Conservation (phyloP, 2,888 invertebrate genomes). For the Mimas tiliae region DNA sequence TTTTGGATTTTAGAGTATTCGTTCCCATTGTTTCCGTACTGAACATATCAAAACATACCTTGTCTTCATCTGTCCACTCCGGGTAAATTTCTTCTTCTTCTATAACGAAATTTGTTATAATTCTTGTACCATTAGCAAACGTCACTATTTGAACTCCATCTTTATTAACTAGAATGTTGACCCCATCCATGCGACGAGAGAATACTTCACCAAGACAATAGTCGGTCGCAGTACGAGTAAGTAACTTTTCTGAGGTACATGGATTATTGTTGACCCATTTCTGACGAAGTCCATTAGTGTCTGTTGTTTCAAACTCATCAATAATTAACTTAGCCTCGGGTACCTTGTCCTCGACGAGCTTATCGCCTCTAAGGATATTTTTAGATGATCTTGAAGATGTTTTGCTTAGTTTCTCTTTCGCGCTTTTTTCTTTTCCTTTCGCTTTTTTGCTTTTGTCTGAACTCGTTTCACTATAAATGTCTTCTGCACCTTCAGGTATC, state of each 20-base stretch:
- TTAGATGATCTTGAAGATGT: constrained; percentile 56
- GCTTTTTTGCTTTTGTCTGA: constrained; percentile 61
- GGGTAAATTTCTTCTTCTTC: constrained; percentile 71
- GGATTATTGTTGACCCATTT: constrained; percentile 57
- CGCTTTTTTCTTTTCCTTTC: constrained; percentile 51
- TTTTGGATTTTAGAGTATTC: constrained; percentile 49
- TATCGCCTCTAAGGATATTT: constrained; percentile 44
- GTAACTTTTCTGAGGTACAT: constrained; percentile 58
- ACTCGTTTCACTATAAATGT: constrained; percentile 45
- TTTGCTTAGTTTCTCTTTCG: constrained; percentile 54
- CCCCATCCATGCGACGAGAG: constrained; percentile 75
- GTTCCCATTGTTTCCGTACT: constrained; percentile 48
- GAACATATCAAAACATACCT: constrained; percentile 55
- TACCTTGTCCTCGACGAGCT: constrained; percentile 37
- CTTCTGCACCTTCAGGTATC: constrained; percentile 39
- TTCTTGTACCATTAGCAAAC: constrained; percentile 72
- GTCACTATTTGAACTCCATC: constrained; percentile 69
- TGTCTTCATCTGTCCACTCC: constrained; percentile 72
- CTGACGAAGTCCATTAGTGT: constrained; percentile 62
- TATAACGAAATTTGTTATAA: constrained; percentile 60
- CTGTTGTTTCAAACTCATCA: constrained; percentile 68
- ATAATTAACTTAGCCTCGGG: constrained; percentile 59
- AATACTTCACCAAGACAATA: constrained; percentile 71
- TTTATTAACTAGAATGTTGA: constrained; percentile 67
- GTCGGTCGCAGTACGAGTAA: constrained; percentile 73